phyloP scores from a whole-genome alignment of 2,888 invertebrate species.

The Agonopterix arenella region DNA sequence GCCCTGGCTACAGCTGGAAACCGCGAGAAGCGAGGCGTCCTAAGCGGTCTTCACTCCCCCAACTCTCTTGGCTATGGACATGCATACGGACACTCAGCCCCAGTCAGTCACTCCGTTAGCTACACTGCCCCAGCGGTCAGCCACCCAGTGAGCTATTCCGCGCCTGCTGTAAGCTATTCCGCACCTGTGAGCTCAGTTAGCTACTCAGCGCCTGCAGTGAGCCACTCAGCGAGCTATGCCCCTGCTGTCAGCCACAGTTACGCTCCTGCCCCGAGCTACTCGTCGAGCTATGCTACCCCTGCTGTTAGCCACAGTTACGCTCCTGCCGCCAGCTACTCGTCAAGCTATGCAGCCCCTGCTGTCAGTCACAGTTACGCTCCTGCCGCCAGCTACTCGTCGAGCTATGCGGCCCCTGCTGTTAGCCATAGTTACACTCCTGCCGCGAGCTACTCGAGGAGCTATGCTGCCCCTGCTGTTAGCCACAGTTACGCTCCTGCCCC shows the following conservation, averaged over 20 bases:
- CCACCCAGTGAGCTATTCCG: conserved; percentile 2
- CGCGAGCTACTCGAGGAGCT: not conserved
- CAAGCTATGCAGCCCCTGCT: no score
- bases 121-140: not conserved
- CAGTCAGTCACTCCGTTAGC: conserved; percentile 5
- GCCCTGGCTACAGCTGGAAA: conserved; percentile 25
- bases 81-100: conserved; percentile 10
- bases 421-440: conserved; percentile 2
- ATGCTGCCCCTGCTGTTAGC: conserved; percentile 1
- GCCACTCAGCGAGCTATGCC: not conserved
- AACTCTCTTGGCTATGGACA: conserved; percentile 1
- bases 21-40: conserved; percentile 38
- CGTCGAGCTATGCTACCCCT: not conserved
- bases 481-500: conserved; percentile 4
- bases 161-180: conserved; percentile 9
- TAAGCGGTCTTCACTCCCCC: conserved; percentile 17
- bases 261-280: conserved; percentile 6
- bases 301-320: conserved; percentile 6
- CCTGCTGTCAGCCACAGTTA: conserved; percentile 1
- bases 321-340: conserved; percentile 5
- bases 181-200: conserved; percentile 3
- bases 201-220: not conserved
- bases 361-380: conserved; percentile 12
- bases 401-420: conserved; percentile 3
- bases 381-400: not conserved